phyloP scores from a whole-genome alignment of 2,113 vertebrate species.

The Neolamprologus ventralis region DNA sequence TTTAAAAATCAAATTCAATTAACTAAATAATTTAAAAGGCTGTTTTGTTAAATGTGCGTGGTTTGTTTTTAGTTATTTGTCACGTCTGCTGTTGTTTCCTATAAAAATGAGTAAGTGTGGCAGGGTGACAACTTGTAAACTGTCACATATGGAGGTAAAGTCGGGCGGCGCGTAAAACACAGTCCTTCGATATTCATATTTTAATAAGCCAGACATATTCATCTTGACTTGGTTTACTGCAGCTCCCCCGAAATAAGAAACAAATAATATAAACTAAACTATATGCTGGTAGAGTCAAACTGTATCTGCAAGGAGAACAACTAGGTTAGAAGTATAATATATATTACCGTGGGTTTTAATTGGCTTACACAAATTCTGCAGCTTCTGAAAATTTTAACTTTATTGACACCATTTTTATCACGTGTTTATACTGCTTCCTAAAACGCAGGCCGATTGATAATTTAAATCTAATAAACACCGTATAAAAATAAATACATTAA shows the following conservation, averaged over 20 bases:
- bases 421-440: not conserved
- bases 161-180: not conserved
- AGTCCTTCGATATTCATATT: not conserved
- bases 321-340: not conserved
- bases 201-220: not conserved
- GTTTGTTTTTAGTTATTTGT: not conserved
- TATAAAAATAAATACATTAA: not conserved
- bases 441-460: not conserved
- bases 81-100: not conserved
- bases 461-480: not conserved
- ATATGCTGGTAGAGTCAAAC: too few relatives aligned
- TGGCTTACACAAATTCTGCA: not conserved
- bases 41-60: not conserved
- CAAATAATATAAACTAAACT: not conserved
- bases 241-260: not conserved
- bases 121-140: not conserved
- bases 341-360: not conserved
- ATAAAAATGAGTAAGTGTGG: not conserved
- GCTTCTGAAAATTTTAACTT: not conserved
- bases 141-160: not conserved
- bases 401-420: not conserved
- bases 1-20: not conserved
- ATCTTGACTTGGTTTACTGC: not conserved
- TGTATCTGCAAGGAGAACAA: not conserved
- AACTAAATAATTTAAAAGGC: not conserved